Percentiles rank a stretch among this genome's conserved stretches.
phyloP scores from a whole-genome alignment of 2,797 vertebrate species.

The Lithobates pipiens region DNA sequence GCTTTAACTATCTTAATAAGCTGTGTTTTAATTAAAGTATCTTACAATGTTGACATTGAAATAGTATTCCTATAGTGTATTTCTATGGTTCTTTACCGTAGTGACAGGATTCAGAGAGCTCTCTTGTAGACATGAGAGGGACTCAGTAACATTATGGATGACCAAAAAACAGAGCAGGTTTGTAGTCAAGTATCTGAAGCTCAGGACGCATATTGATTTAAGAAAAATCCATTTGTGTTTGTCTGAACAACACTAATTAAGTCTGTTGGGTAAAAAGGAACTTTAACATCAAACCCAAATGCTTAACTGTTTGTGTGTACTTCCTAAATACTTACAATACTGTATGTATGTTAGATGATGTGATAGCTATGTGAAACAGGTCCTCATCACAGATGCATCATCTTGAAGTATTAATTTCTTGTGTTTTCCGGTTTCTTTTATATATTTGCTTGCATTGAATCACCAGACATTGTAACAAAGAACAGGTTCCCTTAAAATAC shows the following conservation, averaged over 20 bases:
- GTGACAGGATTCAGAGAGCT: constrained; percentile 31
- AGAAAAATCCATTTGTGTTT: constrained; percentile 74
- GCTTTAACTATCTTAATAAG: not conserved
- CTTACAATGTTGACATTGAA: not conserved
- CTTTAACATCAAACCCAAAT: constrained; percentile 68
- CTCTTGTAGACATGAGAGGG: constrained; percentile 40
- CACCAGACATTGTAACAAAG: no score
- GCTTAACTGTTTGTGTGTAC: constrained; percentile 40
- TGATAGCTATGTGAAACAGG: not conserved
- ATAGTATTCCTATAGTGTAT: not conserved
- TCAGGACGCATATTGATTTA: constrained; percentile 63
- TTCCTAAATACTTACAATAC: not conserved
- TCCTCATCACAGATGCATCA: not conserved
- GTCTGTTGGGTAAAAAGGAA: constrained; percentile 75
- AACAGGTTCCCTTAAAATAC: no score
- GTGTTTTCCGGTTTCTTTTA: not conserved
- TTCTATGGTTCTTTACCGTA: not conserved
- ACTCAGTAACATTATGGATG: constrained; percentile 5
- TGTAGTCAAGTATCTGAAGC: constrained; percentile 53
- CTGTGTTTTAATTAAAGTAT: not conserved
- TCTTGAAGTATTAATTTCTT: not conserved
- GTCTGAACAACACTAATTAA: constrained; percentile 75
- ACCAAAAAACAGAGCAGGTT: constrained; percentile 28
- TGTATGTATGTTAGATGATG: not conserved
- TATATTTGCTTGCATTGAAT: not conserved